Conservation (phyloP, 2,888 invertebrate genomes). For the Drosophila aldrichi region DNA sequence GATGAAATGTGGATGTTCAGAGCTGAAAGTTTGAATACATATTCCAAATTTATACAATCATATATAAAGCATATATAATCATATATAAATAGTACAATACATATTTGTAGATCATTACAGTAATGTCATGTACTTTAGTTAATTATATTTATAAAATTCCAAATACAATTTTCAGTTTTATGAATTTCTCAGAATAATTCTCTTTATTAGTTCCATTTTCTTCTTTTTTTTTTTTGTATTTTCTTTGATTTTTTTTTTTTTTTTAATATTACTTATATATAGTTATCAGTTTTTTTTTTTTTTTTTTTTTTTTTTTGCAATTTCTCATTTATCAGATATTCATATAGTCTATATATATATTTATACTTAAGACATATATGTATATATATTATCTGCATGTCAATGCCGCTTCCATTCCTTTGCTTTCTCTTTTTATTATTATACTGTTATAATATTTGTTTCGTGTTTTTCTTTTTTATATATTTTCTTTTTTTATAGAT, state of each 20-base stretch:
- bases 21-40: not conserved
- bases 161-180: not conserved
- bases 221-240: conserved; percentile 30
- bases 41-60: not conserved
- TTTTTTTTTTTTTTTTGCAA: conserved; percentile 63
- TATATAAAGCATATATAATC: not conserved
- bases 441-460: conserved; percentile 34
- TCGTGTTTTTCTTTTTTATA: conserved; percentile 14
- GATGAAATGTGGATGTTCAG: not conserved
- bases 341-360: conserved; percentile 47
- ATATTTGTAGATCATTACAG: not conserved
- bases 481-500: conserved; percentile 46
- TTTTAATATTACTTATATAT: conserved; percentile 58
- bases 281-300: conserved; percentile 64
- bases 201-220: conserved; percentile 75
- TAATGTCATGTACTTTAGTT: not conserved
- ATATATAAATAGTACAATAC: not conserved
- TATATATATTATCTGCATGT: conserved; percentile 54
- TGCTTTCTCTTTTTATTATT: conserved; percentile 25
- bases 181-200: conserved; percentile 77
- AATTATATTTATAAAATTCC: too few species aligned
- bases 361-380: conserved; percentile 59
- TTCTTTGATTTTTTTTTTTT: conserved; percentile 38
- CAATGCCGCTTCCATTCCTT: conserved; percentile 51
- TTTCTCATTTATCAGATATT: conserved; percentile 70